Percentiles rank a stretch among this genome's conserved stretches.
Conservation (phyloP, 2,797 vertebrate genomes). For the Onychomys torridus region DNA sequence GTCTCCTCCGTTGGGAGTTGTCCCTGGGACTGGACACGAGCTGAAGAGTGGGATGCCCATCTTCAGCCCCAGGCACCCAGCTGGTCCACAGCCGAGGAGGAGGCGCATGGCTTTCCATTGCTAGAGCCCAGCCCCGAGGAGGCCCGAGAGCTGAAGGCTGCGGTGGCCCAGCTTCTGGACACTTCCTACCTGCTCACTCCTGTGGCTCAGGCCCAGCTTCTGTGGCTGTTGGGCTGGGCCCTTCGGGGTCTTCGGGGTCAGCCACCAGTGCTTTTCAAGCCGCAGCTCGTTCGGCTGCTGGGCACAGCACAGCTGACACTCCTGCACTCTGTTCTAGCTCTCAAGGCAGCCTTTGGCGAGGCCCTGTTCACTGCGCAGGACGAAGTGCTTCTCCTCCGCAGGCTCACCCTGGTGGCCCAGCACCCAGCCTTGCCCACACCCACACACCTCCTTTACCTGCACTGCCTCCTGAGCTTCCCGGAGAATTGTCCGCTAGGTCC, state of each 20-base stretch:
- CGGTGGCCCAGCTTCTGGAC: conserved; percentile 91
- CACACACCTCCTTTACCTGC: conserved; percentile 92
- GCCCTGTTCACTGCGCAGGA: conserved; percentile 94
- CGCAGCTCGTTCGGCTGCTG: conserved; percentile 93
- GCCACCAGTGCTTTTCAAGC: conserved; percentile 91
- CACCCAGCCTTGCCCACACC: conserved; percentile 89
- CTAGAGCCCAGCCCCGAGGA: conserved; percentile 80
- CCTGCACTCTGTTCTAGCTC: conserved; percentile 91
- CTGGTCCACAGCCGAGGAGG: conserved; percentile 30
- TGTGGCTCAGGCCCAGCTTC: conserved; percentile 90
- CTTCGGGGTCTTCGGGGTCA: conserved; percentile 92
- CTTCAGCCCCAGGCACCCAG: conserved; percentile 49
- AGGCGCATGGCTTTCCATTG: background rate
- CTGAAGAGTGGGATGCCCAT: background rate
- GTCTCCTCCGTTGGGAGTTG: background rate
- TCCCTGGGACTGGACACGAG: conserved; percentile 70
- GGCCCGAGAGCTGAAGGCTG: conserved; percentile 91
- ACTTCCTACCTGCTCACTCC: conserved; percentile 92
- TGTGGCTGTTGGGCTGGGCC: conserved; percentile 90
- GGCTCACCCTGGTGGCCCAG: conserved; percentile 91
- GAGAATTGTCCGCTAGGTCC: conserved; percentile 93
- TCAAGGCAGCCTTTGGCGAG: conserved; percentile 94
- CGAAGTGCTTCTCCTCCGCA: conserved; percentile 91
- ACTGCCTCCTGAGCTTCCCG: conserved; percentile 93
- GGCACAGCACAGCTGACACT: conserved; percentile 90